Evolutionary conservation across 1,140 invertebrate genomes (phyloP), one percentile per base, ranked within the genome.

Genomic region (Periplaneta americana): DNA sequence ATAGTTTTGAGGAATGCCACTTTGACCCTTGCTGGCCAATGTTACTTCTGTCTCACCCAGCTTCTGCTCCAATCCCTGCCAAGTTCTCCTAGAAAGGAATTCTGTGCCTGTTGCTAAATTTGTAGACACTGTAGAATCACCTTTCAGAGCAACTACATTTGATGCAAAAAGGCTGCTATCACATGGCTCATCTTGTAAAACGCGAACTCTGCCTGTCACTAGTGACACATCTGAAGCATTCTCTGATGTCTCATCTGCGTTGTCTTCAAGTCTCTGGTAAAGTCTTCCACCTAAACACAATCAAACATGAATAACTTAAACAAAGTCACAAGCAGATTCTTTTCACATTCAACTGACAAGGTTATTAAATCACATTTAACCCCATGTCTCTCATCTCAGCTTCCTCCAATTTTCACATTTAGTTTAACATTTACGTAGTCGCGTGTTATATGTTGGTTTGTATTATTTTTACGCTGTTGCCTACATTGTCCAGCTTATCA

Each of bases 21-120:
- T 90, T 6, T 93, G 88, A 6, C 94, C 95, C 84, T 91, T 88
- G 82, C 90, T 88, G 6, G 91, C 90, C 83, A 89, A 85, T 83
- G 91, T 90, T 11, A 93, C 91, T 83, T 92, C 89, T 57, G 91
- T 92, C 85, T 93, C 87, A 0, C 93, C 94, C 80, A 95, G 85
- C 83, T 92, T 92, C 84, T 93, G 94, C 85, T 95, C 93, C 48
- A 96, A 87, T 5, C 95, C 95, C 84, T 91, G 91, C 94, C 94
- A 96, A 8, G 91, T 91, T 86, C 93, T 90, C 74, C 92, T 89
- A 81, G 91, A 87, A 15, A 95, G 89, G 83, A 91, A 90, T 87
- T 90, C 86, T 86, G 79, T 75, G 28, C 82, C 82, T 34, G 79
- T n/a, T 34, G 35, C 32, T 34, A 78, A 11, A 28, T 32, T 74